Base-by-base conservation (phyloP, 2,113 vertebrate genomes). In the Haemorhous mexicanus region DNA sequence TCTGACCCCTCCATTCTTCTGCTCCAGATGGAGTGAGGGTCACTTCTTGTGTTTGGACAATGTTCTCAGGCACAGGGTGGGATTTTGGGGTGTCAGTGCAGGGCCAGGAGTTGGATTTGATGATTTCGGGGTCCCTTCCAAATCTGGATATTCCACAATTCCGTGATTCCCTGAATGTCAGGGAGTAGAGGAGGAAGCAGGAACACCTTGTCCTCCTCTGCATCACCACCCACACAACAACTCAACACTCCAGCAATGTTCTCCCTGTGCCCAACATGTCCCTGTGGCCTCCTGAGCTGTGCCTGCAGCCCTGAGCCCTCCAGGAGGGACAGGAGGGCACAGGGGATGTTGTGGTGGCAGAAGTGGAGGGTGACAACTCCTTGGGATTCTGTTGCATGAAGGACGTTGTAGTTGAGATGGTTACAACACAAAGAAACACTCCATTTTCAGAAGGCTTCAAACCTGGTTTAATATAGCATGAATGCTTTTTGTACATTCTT, bases 311-410 rank as follows among this genome's bases (percentile, higher is more conserved):
- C 35, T 41, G 44, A 24, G 22, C 8, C 4, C 35, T 41, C 30
- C 58, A 27, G 23, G 17, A 50, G 28, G 28, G 58, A 41, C 44
- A 49, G 17, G 22, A 50, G 28, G 35, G 46, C 28, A 33, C 46
- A 5, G 4, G 35, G 17, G 35, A 8, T 27, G 46, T 10, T 20
- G 7, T 26, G 53, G 35, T 13, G 66, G 12, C 12, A 39, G 33
- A 30, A 44, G 1, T 0, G 30, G 59, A 53, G 39, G 8, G 3
- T 8, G 12, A 9, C 28, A 41, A 5, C 15, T 20, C 21, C 24
- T 10, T 15, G 26, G 5, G 6, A 23, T 24, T 28, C 26, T 62
- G 10, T 5, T 26, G 13, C 20, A 4, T 1, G 24, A 58, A 16
- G 22, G 56, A 24, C 56, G 16, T 16, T 58, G 22, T 35, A 7